Percentiles rank a stretch among this genome's conserved stretches.
phyloP scores from a whole-genome alignment of 2,797 vertebrate genomes.

The Chiroxiphia lanceolata region DNA sequence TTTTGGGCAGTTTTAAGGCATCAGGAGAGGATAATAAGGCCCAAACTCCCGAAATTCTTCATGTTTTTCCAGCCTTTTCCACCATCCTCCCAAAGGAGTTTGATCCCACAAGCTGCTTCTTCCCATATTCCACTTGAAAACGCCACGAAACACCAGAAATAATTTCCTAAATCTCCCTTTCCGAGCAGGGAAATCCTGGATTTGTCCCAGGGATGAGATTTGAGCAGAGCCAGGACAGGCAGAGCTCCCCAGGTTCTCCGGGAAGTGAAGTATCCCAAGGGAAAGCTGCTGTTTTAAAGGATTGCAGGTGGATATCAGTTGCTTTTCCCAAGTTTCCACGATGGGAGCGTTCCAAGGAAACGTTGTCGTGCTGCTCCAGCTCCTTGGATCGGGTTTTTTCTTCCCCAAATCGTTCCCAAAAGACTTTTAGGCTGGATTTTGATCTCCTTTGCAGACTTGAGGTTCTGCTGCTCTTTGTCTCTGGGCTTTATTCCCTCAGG shows the following conservation, averaged over 20 bases:
- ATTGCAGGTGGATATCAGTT: not conserved
- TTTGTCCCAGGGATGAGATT: not conserved
- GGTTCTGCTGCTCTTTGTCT: not conserved
- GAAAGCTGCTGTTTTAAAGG: not conserved
- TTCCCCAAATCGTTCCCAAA: not conserved
- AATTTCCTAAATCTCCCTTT: not conserved
- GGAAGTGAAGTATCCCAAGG: not conserved
- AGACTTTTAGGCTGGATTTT: not conserved
- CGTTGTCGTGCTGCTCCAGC: not conserved
- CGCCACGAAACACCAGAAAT: not conserved
- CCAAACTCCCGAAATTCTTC: not conserved
- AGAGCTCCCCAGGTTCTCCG: not conserved
- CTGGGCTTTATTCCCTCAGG: not conserved
- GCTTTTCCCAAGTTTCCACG: not conserved
- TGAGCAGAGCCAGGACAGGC: not conserved
- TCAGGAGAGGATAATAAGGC: not conserved
- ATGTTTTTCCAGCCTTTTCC: not conserved
- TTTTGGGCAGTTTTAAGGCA: not conserved
- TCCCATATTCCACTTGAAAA: not conserved
- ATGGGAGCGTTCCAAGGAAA: not conserved
- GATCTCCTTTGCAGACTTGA: not conserved
- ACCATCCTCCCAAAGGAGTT: not conserved
- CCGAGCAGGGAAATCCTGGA: accelerated
- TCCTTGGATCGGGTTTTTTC: not conserved
- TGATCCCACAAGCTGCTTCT: not conserved